Percentiles rank a stretch among this genome's conserved stretches.
Conservation (phyloP, 2,113 vertebrate species). For the Nerophis lumbriciformis region DNA sequence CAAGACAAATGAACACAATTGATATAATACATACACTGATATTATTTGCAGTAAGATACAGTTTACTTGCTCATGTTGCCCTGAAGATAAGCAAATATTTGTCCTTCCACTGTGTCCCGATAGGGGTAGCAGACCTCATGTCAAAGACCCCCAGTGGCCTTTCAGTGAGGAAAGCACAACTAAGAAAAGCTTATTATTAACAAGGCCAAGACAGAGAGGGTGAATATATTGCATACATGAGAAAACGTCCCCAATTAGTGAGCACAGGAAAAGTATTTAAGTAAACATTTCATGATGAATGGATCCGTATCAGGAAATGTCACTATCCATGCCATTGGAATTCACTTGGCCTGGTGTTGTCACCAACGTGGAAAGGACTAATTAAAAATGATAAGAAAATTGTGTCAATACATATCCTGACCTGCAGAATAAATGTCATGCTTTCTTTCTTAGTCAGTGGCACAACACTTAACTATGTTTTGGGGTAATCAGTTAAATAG, state of each 20-base stretch:
- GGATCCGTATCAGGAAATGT: constrained; percentile 62
- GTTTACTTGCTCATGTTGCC: constrained; percentile 37
- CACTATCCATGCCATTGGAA: constrained; percentile 32
- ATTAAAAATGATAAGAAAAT: not conserved
- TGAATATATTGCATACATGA: constrained; percentile 3
- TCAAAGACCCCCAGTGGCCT: constrained; percentile 31
- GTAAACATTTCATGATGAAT: constrained; percentile 58
- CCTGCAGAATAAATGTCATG: not conserved
- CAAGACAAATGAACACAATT: constrained; percentile 47
- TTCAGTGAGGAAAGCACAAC: constrained; percentile 3
- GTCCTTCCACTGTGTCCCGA: constrained; percentile 26
- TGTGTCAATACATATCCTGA: not conserved
- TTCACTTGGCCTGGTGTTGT: not conserved
- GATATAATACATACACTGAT: constrained; percentile 25
- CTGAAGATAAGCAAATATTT: constrained; percentile 60
- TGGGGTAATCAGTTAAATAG: too few relatives aligned
- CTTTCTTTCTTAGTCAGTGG: not conserved
- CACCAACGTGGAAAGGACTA: not conserved
- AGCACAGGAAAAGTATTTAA: constrained; percentile 21
- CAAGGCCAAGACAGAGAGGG: constrained; percentile 14
- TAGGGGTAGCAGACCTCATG: constrained; percentile 48
- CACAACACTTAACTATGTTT: too few relatives aligned
- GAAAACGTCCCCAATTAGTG: constrained; percentile 50
- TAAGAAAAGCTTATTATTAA: constrained; percentile 6
- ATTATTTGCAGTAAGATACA: constrained; percentile 27